Evolutionary conservation across 2,113 vertebrate genomes (phyloP), one percentile per base, ranked within the genome.

Genomic region (Larimichthys crocea): DNA sequence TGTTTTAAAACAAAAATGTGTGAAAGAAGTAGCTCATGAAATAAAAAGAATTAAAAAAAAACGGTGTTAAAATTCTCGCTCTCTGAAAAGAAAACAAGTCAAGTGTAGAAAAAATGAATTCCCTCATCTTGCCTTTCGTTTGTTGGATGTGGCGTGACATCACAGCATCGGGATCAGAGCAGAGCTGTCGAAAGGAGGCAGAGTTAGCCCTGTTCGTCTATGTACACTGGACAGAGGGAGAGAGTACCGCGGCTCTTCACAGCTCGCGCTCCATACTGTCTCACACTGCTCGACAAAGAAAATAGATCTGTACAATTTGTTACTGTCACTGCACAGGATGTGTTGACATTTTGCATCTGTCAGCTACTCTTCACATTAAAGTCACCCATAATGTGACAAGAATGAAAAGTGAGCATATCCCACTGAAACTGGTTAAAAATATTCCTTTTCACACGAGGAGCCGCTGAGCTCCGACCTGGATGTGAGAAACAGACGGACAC

Each of bases 301-400:
- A 88, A 83, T 74, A 86, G 31, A 84, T 74, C 81, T 89, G 81
- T 88, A 91, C 80, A 90, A 55, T 87, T 82, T 88, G 60, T 86
- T 76, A 56, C 67, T 6, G 70, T 80, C 46, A 71, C 69, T 56
- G 26, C 50, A 74, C 46, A 35, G 40, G 65, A 77, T 66, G 62
- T 65, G 72, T 11, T 7, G 19, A 57, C 55, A 46, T 65, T 56
- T 75, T 71, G 59, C 14, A 57, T 53, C 59, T 31, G 52, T 57
- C 73, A 20, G 56, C 26, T 19, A 52, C 49, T 49, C 49, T 35
- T 79, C 71, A 76, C 60, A 83, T 77, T 62, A 77, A n/a, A 72
- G 66, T 10, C 50, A 56, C 16, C 3, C 19, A 31, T 22, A 59
- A 64, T 60, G 44, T 15, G n/a, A 29, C 31, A n/a, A 15, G 10